Conservation (phyloP, 2,113 vertebrate species). For the Nymphicus hollandicus region DNA sequence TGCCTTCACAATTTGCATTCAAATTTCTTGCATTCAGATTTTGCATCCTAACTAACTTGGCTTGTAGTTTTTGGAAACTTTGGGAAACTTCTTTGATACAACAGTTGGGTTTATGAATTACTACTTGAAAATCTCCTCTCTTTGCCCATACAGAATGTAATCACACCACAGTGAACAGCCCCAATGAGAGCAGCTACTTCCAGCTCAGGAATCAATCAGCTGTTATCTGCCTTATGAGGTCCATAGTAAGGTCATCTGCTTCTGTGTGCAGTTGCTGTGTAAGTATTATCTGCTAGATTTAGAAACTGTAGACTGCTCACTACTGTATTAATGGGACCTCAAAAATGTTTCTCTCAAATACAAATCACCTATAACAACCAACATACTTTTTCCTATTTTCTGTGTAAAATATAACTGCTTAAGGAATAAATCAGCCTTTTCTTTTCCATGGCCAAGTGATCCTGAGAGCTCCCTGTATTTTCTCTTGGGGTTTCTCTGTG, state of each 20-base stretch:
- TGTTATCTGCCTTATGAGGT: not conserved
- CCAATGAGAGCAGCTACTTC: not conserved
- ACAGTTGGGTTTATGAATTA: not conserved
- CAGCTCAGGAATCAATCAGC: not conserved
- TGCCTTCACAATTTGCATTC: not conserved
- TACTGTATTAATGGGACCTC: not conserved
- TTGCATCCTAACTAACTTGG: not conserved
- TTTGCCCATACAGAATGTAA: not conserved
- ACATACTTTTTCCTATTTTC: not conserved
- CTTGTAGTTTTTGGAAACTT: not conserved
- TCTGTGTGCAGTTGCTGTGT: not conserved
- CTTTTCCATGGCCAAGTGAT: not conserved
- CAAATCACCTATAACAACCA: not conserved
- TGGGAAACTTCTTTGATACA: not conserved
- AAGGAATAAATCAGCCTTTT: not conserved
- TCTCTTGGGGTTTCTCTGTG: not conserved
- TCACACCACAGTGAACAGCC: not conserved
- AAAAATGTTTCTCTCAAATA: not conserved
- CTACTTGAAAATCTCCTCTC: not conserved
- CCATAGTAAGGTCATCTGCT: not conserved
- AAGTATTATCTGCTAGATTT: not conserved
- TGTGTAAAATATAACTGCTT: not conserved
- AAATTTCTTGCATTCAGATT: not conserved
- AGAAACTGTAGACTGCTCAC: not conserved
- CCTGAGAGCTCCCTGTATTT: not conserved